Percentiles rank a stretch among this genome's conserved stretches.
Evolutionary conservation across 2,113 vertebrate species (phyloP).

Genomic region (Chascanopsetta lugubris): DNA sequence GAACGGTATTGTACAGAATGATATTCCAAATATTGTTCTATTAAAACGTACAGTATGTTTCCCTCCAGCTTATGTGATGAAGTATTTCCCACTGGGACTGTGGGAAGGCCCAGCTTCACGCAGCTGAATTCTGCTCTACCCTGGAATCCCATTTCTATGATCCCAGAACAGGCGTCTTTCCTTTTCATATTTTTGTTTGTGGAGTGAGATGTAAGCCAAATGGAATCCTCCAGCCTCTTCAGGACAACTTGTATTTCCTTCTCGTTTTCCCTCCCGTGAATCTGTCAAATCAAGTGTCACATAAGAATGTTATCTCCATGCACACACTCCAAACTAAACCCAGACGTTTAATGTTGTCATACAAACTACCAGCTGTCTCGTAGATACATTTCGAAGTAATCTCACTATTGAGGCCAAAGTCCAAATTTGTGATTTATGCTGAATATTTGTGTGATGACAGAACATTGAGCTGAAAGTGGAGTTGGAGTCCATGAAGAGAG

Average conservation of each 20-base stretch:
- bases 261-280: not conserved
- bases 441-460: slow-evolving; percentile 71
- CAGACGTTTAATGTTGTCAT: not conserved
- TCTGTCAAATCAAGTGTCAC: slow-evolving; percentile 1
- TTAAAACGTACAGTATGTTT: not conserved
- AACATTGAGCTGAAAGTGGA: slow-evolving; percentile 99
- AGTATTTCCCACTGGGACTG: slow-evolving; percentile 5
- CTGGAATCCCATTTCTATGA: slow-evolving; percentile 9
- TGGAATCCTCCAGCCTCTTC: slow-evolving; percentile 34
- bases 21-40: too few relatives aligned
- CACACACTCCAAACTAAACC: slow-evolving; percentile 9
- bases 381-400: slow-evolving; percentile 1
- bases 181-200: slow-evolving; percentile 9
- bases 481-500: slow-evolving; percentile 92
- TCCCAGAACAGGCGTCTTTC: slow-evolving; percentile 8
- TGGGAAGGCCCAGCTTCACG: slow-evolving; percentile 31
- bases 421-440: not conserved
- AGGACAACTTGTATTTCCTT: not conserved
- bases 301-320: slow-evolving; percentile 12
- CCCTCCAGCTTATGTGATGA: slow-evolving; percentile 13
- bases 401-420: not conserved
- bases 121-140: slow-evolving; percentile 43
- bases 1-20: slow-evolving; percentile 84
- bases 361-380: not conserved
- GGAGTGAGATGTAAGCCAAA: slow-evolving; percentile 8